Base-by-base conservation (phyloP, 2,888 invertebrate species). In the Oligia strigilis region DNA sequence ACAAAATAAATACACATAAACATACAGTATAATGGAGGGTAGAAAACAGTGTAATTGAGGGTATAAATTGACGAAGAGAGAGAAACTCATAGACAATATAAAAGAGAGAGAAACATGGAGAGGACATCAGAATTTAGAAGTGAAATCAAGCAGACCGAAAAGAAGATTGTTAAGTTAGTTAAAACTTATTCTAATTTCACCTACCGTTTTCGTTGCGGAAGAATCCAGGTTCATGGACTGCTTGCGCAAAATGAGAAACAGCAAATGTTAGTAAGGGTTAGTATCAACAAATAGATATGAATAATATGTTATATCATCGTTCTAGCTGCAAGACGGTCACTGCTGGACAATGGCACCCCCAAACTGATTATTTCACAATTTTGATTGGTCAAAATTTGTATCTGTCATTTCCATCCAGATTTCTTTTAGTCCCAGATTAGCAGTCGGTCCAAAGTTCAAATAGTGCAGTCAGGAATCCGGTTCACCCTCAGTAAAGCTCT, bases 151-250 rank as follows among this genome's bases (percentile, higher is more conserved):
- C 13, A 19, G 13, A 64, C 2, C 23, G 17, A 75, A 58, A 46
- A 17, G 17, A 17, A 29, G 2, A 19, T 36, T 36, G 3, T 69
- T 36, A 2, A 17, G 11, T 74, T 17, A 23, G 23, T 29, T 46
- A 8, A 17, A 52, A 52, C 4, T 17, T 36, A 36, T 19, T 46
- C 6, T 66, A 49, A 19, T 55, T 62, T 36, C 2, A 73, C 72
- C 79, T 55, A 79, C 82, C 19, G 3, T 71, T 77, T 29, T 75
- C 36, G 14, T 81, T 62, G 1, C 60, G 71, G 23, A 81, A 77
- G 40, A 13, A 83, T 67, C 62, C 67, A 19, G 40, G 3, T 62
- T 69, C 46, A 13, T 62, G 13, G 14, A n/a, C 60, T 73, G 84
- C 72, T 40, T 84, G 70, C 72, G 19, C 14, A 70, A 43, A 67